phyloP scores from a whole-genome alignment of 2,797 vertebrate species.

The Catostomus latipinnis region DNA sequence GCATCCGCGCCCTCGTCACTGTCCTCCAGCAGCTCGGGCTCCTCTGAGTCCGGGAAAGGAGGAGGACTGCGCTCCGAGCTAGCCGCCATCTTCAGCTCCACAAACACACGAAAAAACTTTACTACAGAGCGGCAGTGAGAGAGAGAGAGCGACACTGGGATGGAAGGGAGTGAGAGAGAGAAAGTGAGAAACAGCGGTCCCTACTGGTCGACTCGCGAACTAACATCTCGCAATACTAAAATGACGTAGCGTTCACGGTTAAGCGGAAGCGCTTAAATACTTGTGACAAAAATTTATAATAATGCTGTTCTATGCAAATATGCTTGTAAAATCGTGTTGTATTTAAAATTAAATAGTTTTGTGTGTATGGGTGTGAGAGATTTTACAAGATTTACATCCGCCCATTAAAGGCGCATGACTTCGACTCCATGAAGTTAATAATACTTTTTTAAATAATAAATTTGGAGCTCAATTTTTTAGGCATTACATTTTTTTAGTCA shows the following conservation, averaged over 20 bases:
- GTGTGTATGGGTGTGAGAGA: neutral
- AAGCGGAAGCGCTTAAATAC: too few species aligned
- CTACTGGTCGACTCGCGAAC: neutral
- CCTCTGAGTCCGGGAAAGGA: constrained; percentile 82
- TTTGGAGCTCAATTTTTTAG: too few species aligned
- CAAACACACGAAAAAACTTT: constrained; percentile 44
- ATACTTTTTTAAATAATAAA: too few species aligned
- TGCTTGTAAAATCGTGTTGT: too few species aligned
- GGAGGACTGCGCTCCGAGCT: constrained; percentile 83
- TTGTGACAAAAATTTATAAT: too few species aligned
- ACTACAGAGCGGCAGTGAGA: constrained; percentile 18
- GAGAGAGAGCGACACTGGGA: constrained; percentile 15
- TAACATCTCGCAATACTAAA: neutral
- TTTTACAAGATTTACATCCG: neutral
- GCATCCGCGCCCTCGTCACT: constrained; percentile 72
- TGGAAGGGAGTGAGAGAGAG: neutral
- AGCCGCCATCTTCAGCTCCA: constrained; percentile 77
- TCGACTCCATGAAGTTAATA: neutral
- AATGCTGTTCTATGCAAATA: too few species aligned
- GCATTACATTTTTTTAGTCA: too few species aligned
- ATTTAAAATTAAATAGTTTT: neutral
- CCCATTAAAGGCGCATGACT: neutral
- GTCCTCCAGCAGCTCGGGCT: constrained; percentile 74
- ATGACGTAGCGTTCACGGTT: neutral
- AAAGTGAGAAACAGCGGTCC: constrained; percentile 11